phyloP scores from a whole-genome alignment of 2,113 vertebrate genomes.

The Engystomops pustulosus region DNA sequence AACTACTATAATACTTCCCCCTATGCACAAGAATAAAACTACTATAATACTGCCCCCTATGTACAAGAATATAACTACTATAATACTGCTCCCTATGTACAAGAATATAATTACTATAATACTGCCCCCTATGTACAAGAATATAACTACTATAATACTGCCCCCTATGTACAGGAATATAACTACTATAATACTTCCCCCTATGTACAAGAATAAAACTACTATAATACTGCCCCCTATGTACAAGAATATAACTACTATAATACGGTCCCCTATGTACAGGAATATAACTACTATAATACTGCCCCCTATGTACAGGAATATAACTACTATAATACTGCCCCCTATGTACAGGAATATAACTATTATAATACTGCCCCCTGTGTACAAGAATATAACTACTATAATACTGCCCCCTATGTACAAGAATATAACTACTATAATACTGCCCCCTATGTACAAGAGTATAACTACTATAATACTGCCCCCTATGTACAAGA shows the following conservation, averaged over 20 bases:
- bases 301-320: neutral
- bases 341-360: neutral
- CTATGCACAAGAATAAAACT: slow-evolving; percentile 6
- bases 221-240: neutral
- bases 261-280: slow-evolving; percentile 4
- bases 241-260: slow-evolving; percentile 4
- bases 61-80: neutral
- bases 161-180: neutral
- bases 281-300: slow-evolving; percentile 14
- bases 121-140: neutral
- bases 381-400: neutral
- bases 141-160: slow-evolving; percentile 3
- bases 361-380: neutral
- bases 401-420: neutral
- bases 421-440: slow-evolving; percentile 2
- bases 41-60: neutral
- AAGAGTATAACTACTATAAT: neutral
- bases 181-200: neutral
- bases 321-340: neutral
- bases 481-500: neutral
- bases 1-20: neutral
- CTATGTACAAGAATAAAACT: neutral
- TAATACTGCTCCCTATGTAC: neutral
- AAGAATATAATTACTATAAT: neutral
- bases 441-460: neutral